These are phyloP conservation scores for Malurus elegans DNA, from an alignment of 2,113 vertebrate genomes.

Conservation along the genomic window DNA sequence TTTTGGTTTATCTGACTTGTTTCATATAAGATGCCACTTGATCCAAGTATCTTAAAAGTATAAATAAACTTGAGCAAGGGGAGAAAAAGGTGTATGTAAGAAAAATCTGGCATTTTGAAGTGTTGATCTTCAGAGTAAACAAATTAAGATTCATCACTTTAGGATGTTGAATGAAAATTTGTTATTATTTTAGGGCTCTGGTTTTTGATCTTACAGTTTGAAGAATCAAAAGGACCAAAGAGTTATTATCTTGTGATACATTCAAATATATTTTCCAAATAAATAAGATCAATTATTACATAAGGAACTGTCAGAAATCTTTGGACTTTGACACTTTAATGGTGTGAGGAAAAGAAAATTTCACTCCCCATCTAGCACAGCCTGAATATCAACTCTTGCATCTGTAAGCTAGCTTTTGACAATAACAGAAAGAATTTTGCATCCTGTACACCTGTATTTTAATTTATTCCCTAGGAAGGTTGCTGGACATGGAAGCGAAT, in stretches of 20 bases:
- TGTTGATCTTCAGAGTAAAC: not conserved
- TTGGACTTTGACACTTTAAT: not conserved
- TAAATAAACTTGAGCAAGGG: not conserved
- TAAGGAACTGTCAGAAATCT: not conserved
- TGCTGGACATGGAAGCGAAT: not conserved
- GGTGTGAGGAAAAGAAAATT: not conserved
- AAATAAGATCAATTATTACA: not conserved
- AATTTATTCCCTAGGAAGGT: not conserved
- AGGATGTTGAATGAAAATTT: not conserved
- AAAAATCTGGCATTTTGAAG: not conserved
- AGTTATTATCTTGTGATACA: not conserved
- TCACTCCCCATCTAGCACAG: not conserved
- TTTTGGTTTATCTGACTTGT: not conserved
- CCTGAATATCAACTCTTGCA: not conserved
- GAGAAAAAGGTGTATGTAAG: not conserved
- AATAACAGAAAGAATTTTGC: not conserved
- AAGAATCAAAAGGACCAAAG: not conserved
- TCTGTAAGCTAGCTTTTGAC: not conserved
- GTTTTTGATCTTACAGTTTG: not conserved
- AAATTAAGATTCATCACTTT: not conserved
- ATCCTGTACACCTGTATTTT: not conserved
- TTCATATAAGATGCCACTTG: not conserved
- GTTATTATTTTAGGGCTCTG: not conserved
- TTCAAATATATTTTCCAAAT: not conserved
- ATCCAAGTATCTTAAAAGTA: not conserved